These are phyloP conservation scores for Sinopyrophorus schimmeli DNA, from an alignment of 2,888 invertebrate genomes.

Conservation along the genomic window DNA sequence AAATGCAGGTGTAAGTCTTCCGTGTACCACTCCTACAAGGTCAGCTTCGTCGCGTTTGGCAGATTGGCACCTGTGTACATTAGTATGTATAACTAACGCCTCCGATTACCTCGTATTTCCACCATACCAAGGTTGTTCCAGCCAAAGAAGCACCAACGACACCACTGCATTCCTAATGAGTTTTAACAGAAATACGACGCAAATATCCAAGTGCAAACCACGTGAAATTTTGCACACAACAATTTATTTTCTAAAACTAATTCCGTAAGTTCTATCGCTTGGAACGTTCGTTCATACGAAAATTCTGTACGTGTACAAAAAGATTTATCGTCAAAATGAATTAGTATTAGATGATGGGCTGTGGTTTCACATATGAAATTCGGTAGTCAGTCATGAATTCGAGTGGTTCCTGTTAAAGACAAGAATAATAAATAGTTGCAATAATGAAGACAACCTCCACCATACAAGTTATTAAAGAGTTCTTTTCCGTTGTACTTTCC, in stretches of 20 bases:
- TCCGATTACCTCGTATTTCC: constrained; percentile 40
- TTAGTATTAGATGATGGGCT: constrained; percentile 35
- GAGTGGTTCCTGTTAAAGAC: constrained; percentile 25
- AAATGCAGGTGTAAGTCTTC: constrained; percentile 35
- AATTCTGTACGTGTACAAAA: constrained; percentile 20
- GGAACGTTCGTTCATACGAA: constrained; percentile 13
- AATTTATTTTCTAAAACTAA: constrained; percentile 8
- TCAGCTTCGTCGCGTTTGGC: constrained; percentile 34
- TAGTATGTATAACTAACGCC: constrained; percentile 41
- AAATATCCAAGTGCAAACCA: constrained; percentile 14
- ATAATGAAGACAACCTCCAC: too few relatives aligned
- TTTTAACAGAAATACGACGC: constrained; percentile 21
- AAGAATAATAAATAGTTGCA: constrained; percentile 20
- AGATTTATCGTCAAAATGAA: constrained; percentile 31
- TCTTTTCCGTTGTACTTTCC: too few relatives aligned
- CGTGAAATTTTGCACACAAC: constrained; percentile 12
- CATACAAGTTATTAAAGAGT: too few relatives aligned
- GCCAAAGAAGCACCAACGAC: constrained; percentile 37
- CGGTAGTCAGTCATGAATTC: constrained; percentile 30
- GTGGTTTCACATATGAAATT: constrained; percentile 36
- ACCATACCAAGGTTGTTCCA: constrained; percentile 38
- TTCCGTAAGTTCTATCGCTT: constrained; percentile 18
- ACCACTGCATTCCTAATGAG: constrained; percentile 38
- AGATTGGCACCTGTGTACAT: constrained; percentile 37
- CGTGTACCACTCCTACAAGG: constrained; percentile 39